phyloP scores from a whole-genome alignment of 1,140 invertebrate species.

The Riptortus pedestris region DNA sequence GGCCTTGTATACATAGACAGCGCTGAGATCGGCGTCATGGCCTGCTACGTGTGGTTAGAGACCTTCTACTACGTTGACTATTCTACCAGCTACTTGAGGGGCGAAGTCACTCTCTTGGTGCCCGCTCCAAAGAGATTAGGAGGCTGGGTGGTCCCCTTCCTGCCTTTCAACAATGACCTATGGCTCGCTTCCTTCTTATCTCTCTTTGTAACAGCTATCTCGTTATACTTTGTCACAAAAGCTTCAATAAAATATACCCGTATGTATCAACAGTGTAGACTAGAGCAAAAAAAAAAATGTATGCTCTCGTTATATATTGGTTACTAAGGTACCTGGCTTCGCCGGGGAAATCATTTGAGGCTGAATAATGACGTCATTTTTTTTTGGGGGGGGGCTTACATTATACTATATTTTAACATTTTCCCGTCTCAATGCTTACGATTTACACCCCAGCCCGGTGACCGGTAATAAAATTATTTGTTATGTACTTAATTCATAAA shows the following conservation, averaged over 20 bases:
- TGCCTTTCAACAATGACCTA: slow-evolving; percentile 25
- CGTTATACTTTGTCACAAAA: slow-evolving; percentile 19
- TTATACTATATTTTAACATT: no score
- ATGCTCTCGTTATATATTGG: no score
- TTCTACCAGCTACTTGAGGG: slow-evolving; percentile 1
- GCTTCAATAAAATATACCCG: slow-evolving; percentile 23
- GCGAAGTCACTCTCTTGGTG: slow-evolving; percentile 43
- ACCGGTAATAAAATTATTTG: no score
- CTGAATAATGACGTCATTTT: no score
- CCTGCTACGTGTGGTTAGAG: slow-evolving; percentile 17
- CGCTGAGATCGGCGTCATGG: slow-evolving; percentile 19
- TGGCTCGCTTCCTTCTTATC: slow-evolving; percentile 24
- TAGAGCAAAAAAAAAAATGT: no score
- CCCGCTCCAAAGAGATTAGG: slow-evolving; percentile 38
- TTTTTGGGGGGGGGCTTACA: no score
- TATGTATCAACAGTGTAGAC: no score
- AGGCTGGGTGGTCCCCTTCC: slow-evolving; percentile 24
- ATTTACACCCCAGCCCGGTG: no score
- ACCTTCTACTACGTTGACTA: slow-evolving; percentile 14
- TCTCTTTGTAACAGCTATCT: slow-evolving; percentile 15
- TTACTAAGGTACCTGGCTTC: no score
- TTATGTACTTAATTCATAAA: no score
- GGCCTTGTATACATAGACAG: slow-evolving; percentile 10
- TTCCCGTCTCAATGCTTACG: no score
- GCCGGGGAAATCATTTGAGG: no score